These are phyloP conservation scores for Bugulina stolonifera DNA, from an alignment of 2,888 invertebrate species.

Conservation along the genomic window DNA sequence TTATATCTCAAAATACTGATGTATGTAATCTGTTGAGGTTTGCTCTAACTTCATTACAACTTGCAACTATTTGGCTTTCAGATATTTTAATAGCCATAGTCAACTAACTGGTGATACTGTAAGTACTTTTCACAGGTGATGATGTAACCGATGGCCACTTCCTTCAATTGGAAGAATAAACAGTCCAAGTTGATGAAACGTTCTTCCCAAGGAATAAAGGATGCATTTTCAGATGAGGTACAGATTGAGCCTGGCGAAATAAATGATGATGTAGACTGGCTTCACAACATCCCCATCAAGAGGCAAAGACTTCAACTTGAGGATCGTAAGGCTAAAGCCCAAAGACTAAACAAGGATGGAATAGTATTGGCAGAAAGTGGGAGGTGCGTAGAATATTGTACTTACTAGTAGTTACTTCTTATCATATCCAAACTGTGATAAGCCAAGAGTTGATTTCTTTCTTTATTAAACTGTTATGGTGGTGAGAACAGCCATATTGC, in stretches of 20 bases:
- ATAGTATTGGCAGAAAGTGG: constrained; percentile 44
- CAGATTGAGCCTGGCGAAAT: not conserved
- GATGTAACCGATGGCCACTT: constrained; percentile 17
- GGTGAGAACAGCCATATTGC: too few relatives aligned
- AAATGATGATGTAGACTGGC: constrained; percentile 1
- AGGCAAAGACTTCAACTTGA: constrained; percentile 34
- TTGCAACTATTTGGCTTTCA: too few relatives aligned
- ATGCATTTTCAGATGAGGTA: not conserved
- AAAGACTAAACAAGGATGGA: constrained; percentile 45
- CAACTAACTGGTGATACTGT: too few relatives aligned
- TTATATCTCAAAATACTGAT: too few relatives aligned
- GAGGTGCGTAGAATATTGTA: constrained; percentile 41
- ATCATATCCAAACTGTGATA: too few relatives aligned
- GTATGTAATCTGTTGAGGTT: too few relatives aligned
- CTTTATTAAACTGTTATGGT: too few relatives aligned
- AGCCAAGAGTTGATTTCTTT: too few relatives aligned
- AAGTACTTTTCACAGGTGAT: too few relatives aligned
- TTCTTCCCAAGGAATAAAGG: not conserved
- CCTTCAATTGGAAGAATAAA: constrained; percentile 8
- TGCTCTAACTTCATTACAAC: too few relatives aligned
- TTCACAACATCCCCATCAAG: constrained; percentile 10
- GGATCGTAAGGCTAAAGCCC: constrained; percentile 42
- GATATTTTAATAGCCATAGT: too few relatives aligned
- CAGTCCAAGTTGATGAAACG: not conserved
- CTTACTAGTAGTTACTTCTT: too few relatives aligned